These are phyloP conservation scores for Chaunax sp. DNA, from an alignment of 2,797 vertebrate species.

Conservation along the genomic window DNA sequence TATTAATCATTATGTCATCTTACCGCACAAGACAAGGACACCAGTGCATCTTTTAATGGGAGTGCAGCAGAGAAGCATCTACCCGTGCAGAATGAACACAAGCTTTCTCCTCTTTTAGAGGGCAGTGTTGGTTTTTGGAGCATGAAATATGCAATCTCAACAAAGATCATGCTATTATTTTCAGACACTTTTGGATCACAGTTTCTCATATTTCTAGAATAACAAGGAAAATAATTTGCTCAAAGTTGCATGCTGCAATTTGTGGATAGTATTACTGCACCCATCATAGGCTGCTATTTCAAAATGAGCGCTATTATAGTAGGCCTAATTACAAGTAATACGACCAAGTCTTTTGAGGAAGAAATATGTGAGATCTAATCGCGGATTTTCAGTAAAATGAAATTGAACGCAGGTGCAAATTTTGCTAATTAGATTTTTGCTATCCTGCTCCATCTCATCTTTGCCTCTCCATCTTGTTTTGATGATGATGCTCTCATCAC, in stretches of 20 bases:
- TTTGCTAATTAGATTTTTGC: slow-evolving; percentile 53
- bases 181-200: not conserved
- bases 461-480: slow-evolving; percentile 49
- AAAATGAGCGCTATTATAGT: slow-evolving; percentile 31
- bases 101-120: slow-evolving; percentile 45
- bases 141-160: slow-evolving; percentile 3
- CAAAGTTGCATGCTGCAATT: slow-evolving; percentile 14
- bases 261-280: slow-evolving; percentile 1
- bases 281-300: slow-evolving; percentile 23
- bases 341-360: slow-evolving; percentile 11
- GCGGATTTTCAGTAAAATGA: slow-evolving; percentile 30
- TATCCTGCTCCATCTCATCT: slow-evolving; percentile 55
- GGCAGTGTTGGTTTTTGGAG: slow-evolving; percentile 23
- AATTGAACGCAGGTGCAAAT: slow-evolving; percentile 36
- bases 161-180: slow-evolving; percentile 14
- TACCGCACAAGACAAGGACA: slow-evolving; percentile 35
- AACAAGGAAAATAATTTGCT: slow-evolving; percentile 19
- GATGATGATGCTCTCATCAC: slow-evolving; percentile 57
- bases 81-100: slow-evolving; percentile 35
- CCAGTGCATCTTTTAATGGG: slow-evolving; percentile 31
- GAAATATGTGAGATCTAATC: slow-evolving; percentile 15
- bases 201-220: slow-evolving; percentile 9
- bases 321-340: slow-evolving; percentile 13
- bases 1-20: slow-evolving; percentile 41
- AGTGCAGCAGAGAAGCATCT: slow-evolving; percentile 46